Percentiles rank a stretch among this genome's conserved stretches.
Evolutionary conservation across 2,888 invertebrate genomes (phyloP).

Genomic region (Punctoribates punctum): DNA sequence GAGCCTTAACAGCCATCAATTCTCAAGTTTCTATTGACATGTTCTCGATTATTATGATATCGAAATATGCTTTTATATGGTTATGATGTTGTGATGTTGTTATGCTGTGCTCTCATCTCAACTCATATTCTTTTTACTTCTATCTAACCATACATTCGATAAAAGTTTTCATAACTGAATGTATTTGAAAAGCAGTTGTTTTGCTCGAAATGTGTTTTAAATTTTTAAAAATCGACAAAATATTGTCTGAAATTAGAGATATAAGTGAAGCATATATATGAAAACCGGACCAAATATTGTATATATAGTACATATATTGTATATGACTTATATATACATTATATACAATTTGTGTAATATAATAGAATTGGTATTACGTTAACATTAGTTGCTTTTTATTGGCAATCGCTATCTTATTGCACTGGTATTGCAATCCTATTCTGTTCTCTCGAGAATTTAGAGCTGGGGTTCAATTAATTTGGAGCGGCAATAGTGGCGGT

Average conservation of each 20-base stretch:
- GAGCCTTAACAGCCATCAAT: not conserved
- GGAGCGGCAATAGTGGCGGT: constrained; percentile 44
- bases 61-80: not conserved
- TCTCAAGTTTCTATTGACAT: constrained; percentile 25
- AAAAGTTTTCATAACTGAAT: constrained; percentile 6
- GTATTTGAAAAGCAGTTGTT: too few species aligned
- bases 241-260: too few species aligned
- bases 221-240: too few species aligned
- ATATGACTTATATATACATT: not conserved
- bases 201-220: too few species aligned
- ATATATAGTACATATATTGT: not conserved
- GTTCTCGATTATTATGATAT: constrained; percentile 27
- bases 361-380: not conserved
- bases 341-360: not conserved
- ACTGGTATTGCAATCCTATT: constrained; percentile 18
- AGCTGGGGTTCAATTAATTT: constrained; percentile 46
- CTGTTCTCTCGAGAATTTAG: constrained; percentile 5
- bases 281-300: too few species aligned
- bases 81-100: constrained; percentile 2
- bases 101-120: not conserved
- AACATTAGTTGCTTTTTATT: constrained; percentile 23
- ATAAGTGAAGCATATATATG: too few species aligned
- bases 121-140: not conserved
- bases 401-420: constrained; percentile 11
- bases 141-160: constrained; percentile 18